Conservation (phyloP, 1,140 invertebrate genomes). For the Drosophila ambigua region DNA sequence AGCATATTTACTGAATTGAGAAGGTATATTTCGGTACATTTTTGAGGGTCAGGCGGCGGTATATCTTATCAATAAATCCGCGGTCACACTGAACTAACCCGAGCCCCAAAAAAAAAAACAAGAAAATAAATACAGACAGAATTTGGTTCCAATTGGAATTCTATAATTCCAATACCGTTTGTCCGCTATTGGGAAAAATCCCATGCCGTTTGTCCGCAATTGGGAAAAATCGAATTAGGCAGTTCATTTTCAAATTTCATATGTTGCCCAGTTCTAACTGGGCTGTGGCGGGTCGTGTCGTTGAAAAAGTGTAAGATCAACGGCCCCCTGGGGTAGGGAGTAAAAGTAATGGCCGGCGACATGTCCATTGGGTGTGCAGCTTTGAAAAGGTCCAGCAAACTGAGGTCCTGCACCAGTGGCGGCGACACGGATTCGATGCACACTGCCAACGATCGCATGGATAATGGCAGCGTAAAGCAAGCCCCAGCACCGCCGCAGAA, state of each 20-base stretch:
- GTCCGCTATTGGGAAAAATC: no score
- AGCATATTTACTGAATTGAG: no score
- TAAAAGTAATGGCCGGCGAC: conserved; percentile 69
- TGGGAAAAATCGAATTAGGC: no score
- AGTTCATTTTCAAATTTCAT: no score
- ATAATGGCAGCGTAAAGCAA: conserved; percentile 63
- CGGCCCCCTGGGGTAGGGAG: conserved; percentile 18
- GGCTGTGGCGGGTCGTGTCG: no score
- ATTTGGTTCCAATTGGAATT: conserved; percentile 2
- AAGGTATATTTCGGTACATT: not conserved
- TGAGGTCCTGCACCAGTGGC: conserved; percentile 65
- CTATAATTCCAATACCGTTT: no score
- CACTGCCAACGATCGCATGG: conserved; percentile 56
- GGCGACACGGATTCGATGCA: conserved; percentile 67
- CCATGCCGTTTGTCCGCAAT: no score
- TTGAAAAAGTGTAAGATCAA: conserved; percentile 6
- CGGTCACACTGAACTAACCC: conserved; percentile 27
- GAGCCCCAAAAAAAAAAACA: conserved; percentile 29
- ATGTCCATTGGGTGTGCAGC: conserved; percentile 80
- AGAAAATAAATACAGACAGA: conserved; percentile 43
- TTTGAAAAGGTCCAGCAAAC: conserved; percentile 72
- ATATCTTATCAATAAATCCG: not conserved
- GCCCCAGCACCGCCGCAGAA: conserved; percentile 77
- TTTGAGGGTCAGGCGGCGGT: not conserved
- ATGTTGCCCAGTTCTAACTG: no score